Conservation (phyloP, 2,888 invertebrate genomes). For the Cantharis nigra region DNA sequence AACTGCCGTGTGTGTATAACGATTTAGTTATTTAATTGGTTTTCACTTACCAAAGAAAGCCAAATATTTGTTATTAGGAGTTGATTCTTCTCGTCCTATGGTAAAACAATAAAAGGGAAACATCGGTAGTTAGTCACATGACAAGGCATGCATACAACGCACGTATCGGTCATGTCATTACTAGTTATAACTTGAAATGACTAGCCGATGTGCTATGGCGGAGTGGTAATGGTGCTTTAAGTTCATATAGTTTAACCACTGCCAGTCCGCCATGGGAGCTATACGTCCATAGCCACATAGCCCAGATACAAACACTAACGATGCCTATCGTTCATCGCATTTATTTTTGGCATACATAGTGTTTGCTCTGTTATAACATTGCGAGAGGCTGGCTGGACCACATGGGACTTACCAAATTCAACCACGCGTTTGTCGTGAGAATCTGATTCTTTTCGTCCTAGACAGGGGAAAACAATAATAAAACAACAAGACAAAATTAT, state of each 20-base stretch:
- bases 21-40: conserved; percentile 56
- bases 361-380: conserved; percentile 52
- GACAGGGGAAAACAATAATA: conserved; percentile 58
- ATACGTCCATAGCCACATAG: conserved; percentile 55
- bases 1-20: conserved; percentile 57
- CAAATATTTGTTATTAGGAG: conserved; percentile 93
- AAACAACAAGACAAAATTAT: conserved; percentile 59
- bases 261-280: conserved; percentile 34
- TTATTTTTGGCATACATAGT: conserved; percentile 36
- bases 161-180: conserved; percentile 39
- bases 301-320: conserved; percentile 52
- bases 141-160: conserved; percentile 54
- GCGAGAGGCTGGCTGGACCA: conserved; percentile 52
- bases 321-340: conserved; percentile 25
- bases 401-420: conserved; percentile 91
- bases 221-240: conserved; percentile 12
- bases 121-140: conserved; percentile 60
- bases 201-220: conserved; percentile 34
- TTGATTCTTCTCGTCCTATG: conserved; percentile 95
- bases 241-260: conserved; percentile 5
- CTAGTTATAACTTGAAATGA: conserved; percentile 28
- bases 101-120: conserved; percentile 76
- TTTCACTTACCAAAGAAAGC: conserved; percentile 91
- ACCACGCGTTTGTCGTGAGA: conserved; percentile 97
- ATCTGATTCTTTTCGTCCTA: conserved; percentile 99